Evolutionary conservation across 2,113 vertebrate species (phyloP).

Genomic region (Phyllostomus discolor): DNA sequence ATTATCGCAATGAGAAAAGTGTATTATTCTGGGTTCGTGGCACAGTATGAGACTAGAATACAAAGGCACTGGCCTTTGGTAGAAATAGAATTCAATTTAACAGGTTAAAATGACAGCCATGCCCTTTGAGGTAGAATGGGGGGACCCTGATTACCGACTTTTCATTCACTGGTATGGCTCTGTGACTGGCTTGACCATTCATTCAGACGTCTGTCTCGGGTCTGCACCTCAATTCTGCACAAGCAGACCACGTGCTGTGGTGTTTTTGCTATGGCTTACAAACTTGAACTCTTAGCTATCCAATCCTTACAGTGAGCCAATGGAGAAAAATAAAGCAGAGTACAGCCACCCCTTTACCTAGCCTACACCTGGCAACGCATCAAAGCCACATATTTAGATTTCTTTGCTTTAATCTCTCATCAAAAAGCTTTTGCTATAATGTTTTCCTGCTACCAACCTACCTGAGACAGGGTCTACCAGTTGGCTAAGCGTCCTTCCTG

Average conservation of each 20-base stretch:
- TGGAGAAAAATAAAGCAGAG: neutral
- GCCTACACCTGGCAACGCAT: neutral
- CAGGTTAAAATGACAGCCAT: neutral
- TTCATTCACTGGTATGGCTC: neutral
- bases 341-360: neutral
- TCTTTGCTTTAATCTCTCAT: neutral
- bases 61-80: neutral
- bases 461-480: neutral
- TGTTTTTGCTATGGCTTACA: neutral
- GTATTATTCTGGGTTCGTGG: neutral
- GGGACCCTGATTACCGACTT: neutral
- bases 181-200: neutral
- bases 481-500: neutral
- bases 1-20: neutral
- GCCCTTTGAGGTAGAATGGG: neutral
- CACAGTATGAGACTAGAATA: neutral
- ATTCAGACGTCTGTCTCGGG: neutral
- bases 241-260: neutral
- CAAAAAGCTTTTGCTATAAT: neutral
- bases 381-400: neutral
- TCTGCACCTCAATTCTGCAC: neutral
- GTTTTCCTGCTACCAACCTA: neutral
- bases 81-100: neutral
- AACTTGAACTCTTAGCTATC: neutral
- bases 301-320: neutral